phyloP scores from a whole-genome alignment of 2,113 vertebrate species.

The Ailuropoda melanoleuca region DNA sequence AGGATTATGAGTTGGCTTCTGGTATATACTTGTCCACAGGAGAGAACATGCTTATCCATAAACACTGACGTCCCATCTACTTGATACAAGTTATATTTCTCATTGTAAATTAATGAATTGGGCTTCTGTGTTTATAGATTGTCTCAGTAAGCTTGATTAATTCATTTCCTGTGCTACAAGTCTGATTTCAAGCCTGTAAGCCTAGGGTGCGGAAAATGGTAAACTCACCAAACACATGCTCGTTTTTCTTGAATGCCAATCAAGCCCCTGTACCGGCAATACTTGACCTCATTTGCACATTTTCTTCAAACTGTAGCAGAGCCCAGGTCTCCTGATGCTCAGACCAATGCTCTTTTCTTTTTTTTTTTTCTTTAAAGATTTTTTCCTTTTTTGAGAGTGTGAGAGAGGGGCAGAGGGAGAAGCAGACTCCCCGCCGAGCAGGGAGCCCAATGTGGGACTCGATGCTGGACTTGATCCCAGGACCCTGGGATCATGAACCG shows the following conservation, averaged over 20 bases:
- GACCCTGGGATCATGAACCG: too few relatives aligned
- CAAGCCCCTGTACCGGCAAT: not conserved
- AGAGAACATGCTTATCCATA: slow-evolving; percentile 16
- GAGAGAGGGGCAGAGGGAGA: too few relatives aligned
- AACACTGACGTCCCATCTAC: slow-evolving; percentile 35
- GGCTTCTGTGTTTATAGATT: slow-evolving; percentile 49
- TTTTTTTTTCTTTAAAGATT: too few relatives aligned
- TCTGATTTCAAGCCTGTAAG: not conserved
- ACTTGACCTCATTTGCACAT: not conserved
- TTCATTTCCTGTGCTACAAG: slow-evolving; percentile 8
- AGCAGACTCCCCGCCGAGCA: too few relatives aligned
- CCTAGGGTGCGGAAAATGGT: not conserved
- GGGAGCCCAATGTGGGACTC: too few relatives aligned
- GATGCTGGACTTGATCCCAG: too few relatives aligned
- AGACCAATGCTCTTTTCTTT: not conserved
- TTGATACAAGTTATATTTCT: slow-evolving; percentile 64
- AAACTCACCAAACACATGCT: not conserved
- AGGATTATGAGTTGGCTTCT: slow-evolving; percentile 27
- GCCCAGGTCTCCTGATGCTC: not conserved
- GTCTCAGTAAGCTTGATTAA: slow-evolving; percentile 51
- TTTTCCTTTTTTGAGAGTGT: too few relatives aligned
- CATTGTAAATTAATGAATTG: slow-evolving; percentile 64
- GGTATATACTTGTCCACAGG: not conserved
- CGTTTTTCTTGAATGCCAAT: not conserved
- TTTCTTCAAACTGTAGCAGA: slow-evolving; percentile 22